Base-by-base conservation (phyloP, 2,113 vertebrate species). In the Maccullochella peelii region DNA sequence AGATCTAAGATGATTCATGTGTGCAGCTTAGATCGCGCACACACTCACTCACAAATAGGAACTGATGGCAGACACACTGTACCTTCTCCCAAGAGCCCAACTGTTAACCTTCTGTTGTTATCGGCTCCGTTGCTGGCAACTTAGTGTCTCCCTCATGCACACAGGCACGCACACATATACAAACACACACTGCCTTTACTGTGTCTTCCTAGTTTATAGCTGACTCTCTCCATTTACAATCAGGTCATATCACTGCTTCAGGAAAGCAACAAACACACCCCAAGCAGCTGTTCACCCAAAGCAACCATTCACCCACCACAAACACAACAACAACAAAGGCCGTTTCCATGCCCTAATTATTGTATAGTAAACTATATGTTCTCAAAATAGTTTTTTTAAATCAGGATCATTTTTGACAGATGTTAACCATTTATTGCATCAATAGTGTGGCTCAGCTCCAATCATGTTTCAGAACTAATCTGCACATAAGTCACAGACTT, bases 21-120 rank as follows among this genome's bases (percentile, higher is more conserved):
- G 72, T n/a, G 23, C 42, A 38, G 58, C 14, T 18, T 23, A 23
- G 65, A 61, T n/a, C 6, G 58, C 33, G 5, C 40, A 66, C 14
- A 36, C 36, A 80, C 44, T 47, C 20, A 61, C 54, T 33, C 66
- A 73, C 70, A 68, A 18, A 61, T 30, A 70, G 16, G 40, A 59
- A 18, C 63, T 44, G 14, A 18, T 18, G 33, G 42, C 42, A 44
- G 20, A 52, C 21, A 21, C 8, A 5, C 52, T 55, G 52, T 15
- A 27, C 54, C n/a, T 58, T 69, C 67, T 20, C 70, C 70, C 70
- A 25, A 57, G 57, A 58, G 50, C 15, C 69, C 50, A 55, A 25
- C 52, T 72, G 52, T 25, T n/a, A 71, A 36, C 69, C 69, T 71
- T 71, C 33, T 61, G 58, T 36, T 59, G 57, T 30, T 59, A 59